A percentile compares a stretch with the other conserved stretches of the same genome.
These are phyloP conservation scores for Vollenhovia emeryi DNA, from an alignment of 1,140 invertebrate genomes.

Conservation along the genomic window DNA sequence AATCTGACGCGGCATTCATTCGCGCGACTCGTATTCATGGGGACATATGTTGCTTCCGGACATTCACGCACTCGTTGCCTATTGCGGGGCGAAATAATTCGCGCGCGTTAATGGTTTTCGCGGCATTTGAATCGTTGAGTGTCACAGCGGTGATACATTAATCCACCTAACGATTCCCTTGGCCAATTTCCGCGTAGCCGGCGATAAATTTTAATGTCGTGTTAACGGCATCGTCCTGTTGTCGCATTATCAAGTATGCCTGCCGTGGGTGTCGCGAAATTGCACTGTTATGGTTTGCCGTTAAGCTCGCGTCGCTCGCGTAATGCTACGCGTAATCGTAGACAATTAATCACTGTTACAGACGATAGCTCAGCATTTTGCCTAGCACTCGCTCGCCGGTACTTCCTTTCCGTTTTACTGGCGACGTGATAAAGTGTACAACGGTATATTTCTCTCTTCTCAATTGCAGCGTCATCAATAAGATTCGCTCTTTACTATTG, in stretches of 20 bases:
- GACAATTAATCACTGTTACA: conserved; percentile 42
- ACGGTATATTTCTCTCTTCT: not conserved
- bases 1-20: not conserved
- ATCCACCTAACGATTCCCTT: conserved; percentile 64
- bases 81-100: conserved; percentile 50
- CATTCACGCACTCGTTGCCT: conserved; percentile 1
- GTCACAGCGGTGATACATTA: conserved; percentile 49
- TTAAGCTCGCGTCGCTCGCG: conserved; percentile 53
- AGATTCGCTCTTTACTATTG: not conserved
- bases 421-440: not conserved
- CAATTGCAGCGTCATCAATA: not conserved
- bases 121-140: conserved; percentile 39
- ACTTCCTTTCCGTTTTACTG: not conserved
- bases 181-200: conserved; percentile 69
- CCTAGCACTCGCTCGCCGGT: not conserved
- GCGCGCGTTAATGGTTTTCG: conserved; percentile 62
- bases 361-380: conserved; percentile 29
- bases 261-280: conserved; percentile 51
- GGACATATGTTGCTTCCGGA: not conserved
- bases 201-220: conserved; percentile 76
- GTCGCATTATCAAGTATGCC: conserved; percentile 64
- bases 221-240: conserved; percentile 60
- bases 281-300: conserved; percentile 54
- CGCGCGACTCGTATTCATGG: not conserved
- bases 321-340: conserved; percentile 51